phyloP scores from a whole-genome alignment of 2,113 vertebrate species.

The Rhagologus leucostigma region DNA sequence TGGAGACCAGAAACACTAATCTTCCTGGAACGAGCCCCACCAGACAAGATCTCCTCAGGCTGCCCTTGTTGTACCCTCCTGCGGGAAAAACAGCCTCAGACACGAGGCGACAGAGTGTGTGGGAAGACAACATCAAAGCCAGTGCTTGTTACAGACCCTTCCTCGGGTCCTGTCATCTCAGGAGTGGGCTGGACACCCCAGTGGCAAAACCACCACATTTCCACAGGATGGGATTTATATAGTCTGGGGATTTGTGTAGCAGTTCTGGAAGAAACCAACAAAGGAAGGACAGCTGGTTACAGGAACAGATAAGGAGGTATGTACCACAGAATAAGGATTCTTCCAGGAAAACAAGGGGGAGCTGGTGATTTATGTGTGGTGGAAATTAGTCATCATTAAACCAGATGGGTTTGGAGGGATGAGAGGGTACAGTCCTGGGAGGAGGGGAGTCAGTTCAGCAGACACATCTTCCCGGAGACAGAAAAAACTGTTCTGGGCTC shows the following conservation, averaged over 20 bases:
- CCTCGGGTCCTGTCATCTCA: constrained; percentile 20
- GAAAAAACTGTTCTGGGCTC: background rate
- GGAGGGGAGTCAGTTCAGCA: background rate
- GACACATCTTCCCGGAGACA: background rate
- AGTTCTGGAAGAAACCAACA: background rate
- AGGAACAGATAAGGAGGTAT: background rate
- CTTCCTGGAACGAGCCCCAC: background rate
- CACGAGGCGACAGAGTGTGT: background rate
- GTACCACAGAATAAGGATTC: background rate
- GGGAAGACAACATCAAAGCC: constrained; percentile 37
- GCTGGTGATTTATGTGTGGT: background rate
- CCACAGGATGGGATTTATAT: background rate
- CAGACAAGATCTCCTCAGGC: constrained; percentile 25
- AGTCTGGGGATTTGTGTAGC: background rate
- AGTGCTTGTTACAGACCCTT: background rate
- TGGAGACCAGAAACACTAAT: background rate
- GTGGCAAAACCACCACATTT: background rate
- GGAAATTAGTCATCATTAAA: background rate
- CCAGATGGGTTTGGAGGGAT: background rate
- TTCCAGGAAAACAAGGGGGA: background rate
- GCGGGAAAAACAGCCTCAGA: background rate
- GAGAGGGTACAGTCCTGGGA: background rate
- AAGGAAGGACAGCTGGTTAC: constrained; percentile 15
- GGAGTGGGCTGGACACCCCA: background rate
- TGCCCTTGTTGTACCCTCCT: constrained; percentile 21